A percentile compares a stretch with the other conserved stretches of the same genome.
Evolutionary conservation across 2,797 vertebrate species (phyloP).

Genomic region (Eptatretus atami): DNA sequence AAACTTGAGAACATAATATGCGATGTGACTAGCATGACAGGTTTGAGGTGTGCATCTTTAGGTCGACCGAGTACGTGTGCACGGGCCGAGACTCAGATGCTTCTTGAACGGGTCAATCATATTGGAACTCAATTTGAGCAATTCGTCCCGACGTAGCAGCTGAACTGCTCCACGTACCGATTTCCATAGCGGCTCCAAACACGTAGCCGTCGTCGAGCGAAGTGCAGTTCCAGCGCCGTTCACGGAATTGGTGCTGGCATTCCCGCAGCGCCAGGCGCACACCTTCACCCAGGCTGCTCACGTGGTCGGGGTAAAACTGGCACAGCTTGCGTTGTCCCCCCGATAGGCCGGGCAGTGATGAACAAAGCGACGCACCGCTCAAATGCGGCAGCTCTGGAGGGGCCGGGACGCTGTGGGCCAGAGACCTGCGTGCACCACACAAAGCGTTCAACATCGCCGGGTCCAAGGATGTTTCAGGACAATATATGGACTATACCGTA

Average conservation of each 20-base stretch:
- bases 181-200: constrained; percentile 60
- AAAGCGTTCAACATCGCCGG: too few species aligned
- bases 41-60: too few species aligned
- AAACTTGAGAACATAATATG: too few species aligned
- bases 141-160: too few species aligned
- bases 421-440: constrained; percentile 23
- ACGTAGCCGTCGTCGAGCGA: constrained; percentile 66
- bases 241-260: constrained; percentile 75
- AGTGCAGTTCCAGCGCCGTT: constrained; percentile 88
- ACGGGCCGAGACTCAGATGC: too few species aligned
- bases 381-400: constrained; percentile 92
- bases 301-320: constrained; percentile 90
- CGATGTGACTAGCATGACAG: too few species aligned
- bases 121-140: too few species aligned
- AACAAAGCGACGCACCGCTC: constrained; percentile 81
- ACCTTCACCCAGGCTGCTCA: constrained; percentile 77
- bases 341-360: constrained; percentile 53
- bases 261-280: constrained; percentile 81
- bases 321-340: constrained; percentile 70
- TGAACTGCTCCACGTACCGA: too few species aligned
- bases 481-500: too few species aligned
- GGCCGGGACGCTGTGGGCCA: constrained; percentile 69
- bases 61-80: too few species aligned
- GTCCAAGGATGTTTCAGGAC: too few species aligned
- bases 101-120: too few species aligned